These are phyloP conservation scores for Phaenicophaeus curvirostris DNA, from an alignment of 2,797 vertebrate genomes.

Conservation along the genomic window DNA sequence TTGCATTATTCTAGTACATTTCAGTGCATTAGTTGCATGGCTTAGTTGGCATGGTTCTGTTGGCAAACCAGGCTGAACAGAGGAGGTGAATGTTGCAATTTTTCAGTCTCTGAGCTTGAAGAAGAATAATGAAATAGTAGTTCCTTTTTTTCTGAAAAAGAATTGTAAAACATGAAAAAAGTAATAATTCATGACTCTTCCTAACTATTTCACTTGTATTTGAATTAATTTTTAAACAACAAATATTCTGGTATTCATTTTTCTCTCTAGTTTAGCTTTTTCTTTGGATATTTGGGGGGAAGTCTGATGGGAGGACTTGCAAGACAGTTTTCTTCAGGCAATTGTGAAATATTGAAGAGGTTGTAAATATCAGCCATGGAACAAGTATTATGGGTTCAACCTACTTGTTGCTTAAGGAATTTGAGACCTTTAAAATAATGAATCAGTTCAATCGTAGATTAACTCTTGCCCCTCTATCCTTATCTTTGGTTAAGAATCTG, in stretches of 20 bases:
- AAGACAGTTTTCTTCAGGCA: neutral
- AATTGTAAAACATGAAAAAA: neutral
- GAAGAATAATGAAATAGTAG: neutral
- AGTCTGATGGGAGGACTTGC: neutral
- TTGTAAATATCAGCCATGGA: neutral
- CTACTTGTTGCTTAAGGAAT: neutral
- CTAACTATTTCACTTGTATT: neutral
- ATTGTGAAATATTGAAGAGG: neutral
- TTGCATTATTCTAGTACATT: neutral
- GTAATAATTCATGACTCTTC: neutral
- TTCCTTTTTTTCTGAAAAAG: neutral
- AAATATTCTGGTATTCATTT: neutral
- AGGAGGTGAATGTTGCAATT: neutral
- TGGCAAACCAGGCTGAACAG: neutral
- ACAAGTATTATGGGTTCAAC: neutral
- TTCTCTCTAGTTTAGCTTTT: neutral
- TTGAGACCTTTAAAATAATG: neutral
- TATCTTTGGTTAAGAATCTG: neutral
- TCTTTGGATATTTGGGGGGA: neutral
- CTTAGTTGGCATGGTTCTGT: neutral
- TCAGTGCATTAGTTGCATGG: neutral
- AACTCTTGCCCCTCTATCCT: neutral
- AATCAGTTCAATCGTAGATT: neutral
- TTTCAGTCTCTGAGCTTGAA: conserved; percentile 5
- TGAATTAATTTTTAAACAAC: neutral